phyloP scores from a whole-genome alignment of 2,113 vertebrate species.

The Bufo gargarizans region DNA sequence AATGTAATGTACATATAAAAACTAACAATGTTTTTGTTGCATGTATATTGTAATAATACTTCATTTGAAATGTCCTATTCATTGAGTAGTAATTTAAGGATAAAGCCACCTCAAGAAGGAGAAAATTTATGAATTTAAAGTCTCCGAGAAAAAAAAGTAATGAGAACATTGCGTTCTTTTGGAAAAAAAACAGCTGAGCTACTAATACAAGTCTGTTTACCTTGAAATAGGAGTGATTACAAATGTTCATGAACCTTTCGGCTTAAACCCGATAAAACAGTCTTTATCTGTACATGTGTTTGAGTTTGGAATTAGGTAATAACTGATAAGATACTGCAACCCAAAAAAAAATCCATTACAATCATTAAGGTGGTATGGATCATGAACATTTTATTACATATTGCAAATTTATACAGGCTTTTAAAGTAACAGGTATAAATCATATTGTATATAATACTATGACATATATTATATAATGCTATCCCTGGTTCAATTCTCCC shows the following conservation, averaged over 20 bases:
- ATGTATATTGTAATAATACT: too few species aligned
- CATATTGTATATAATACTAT: too few species aligned
- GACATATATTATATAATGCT: too few species aligned
- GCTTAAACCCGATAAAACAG: background rate
- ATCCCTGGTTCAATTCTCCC: too few species aligned
- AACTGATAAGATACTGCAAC: background rate
- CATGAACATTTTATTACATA: too few species aligned
- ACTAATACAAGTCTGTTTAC: background rate
- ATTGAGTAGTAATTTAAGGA: background rate
- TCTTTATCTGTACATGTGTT: slow-evolving; percentile 23
- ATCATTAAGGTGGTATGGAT: too few species aligned
- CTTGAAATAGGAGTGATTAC: background rate
- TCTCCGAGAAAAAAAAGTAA: slow-evolving; percentile 14
- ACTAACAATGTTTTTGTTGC: too few species aligned
- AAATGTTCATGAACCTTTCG: background rate
- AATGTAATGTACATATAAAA: too few species aligned
- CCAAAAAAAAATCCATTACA: background rate
- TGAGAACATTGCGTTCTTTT: background rate
- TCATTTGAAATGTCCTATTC: too few species aligned
- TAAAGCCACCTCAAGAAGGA: background rate
- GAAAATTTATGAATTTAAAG: background rate
- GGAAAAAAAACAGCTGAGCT: slow-evolving; percentile 1
- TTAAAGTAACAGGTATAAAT: too few species aligned
- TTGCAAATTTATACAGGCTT: too few species aligned
- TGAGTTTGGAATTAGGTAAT: background rate